A percentile compares a stretch with the other conserved stretches of the same genome.
These are phyloP conservation scores for Anoplolepis gracilipes DNA, from an alignment of 1,140 invertebrate genomes.

Conservation along the genomic window DNA sequence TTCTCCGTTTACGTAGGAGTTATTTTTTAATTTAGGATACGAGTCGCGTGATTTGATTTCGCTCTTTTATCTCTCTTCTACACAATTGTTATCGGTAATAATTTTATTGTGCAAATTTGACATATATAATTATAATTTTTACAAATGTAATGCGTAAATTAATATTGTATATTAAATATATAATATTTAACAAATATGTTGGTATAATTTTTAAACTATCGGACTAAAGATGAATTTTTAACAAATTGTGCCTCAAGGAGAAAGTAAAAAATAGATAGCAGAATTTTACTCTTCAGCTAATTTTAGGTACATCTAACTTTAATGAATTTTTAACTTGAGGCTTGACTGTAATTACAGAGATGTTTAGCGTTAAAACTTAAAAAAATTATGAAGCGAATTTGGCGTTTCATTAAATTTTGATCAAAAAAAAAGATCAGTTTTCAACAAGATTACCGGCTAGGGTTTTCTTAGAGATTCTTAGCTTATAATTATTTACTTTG, in stretches of 20 bases:
- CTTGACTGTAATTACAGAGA: not conserved
- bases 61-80: not conserved
- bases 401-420: not conserved
- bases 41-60: not conserved
- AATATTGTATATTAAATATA: not conserved
- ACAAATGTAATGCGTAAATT: too few species aligned
- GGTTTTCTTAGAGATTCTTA: not conserved
- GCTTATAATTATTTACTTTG: not conserved
- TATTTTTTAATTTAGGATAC: conserved; percentile 17
- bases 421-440: not conserved
- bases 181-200: not conserved
- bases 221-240: not conserved
- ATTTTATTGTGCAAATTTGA: not conserved
- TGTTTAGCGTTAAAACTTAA: not conserved
- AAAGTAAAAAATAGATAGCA: conserved; percentile 1
- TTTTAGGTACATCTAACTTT: conserved; percentile 1
- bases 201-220: not conserved
- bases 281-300: not conserved
- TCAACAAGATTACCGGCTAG: not conserved
- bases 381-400: not conserved
- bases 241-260: not conserved
- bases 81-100: not conserved
- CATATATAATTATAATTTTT: not conserved
- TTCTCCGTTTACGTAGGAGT: conserved; percentile 7
- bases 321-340: not conserved